Base-by-base conservation (phyloP, 2,797 vertebrate species). In the Catamblyrhynchus diadema region DNA sequence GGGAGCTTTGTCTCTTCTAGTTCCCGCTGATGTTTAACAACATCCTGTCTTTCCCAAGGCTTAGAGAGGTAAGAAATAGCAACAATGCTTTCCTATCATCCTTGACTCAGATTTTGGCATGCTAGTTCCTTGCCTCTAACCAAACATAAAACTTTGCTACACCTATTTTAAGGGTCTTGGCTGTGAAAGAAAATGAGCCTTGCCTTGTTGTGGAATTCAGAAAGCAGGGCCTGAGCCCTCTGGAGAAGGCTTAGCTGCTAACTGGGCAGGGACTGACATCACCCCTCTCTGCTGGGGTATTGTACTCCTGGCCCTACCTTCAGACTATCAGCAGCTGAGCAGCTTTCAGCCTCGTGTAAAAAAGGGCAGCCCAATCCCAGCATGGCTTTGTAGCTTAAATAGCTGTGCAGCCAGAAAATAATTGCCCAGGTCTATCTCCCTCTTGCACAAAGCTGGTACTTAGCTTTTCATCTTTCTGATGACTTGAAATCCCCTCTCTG, bases 401-500 rank as follows among this genome's bases (percentile, higher is more conserved):
- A 41, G 62, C 60, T 92, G 14, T 51, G 21, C 73, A 96, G 82
- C 25, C 42, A 48, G 39, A 93, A 91, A 77, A 89, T 37, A 86
- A 88, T 62, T 41, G 30, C 27, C 35, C 56, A 9, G 78, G 22
- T 94, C 86, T 77, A 66, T 53, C 95, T 89, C 37, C 12, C n/a
- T 69, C 53, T 66, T 72, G 50, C 74, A 83, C 74, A 95, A 96
- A 95, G 77, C 23, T 71, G 50, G 39, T 60, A 37, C 83, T 92
- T 88, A 51, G 45, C 62, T 95, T 90, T 91, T 45, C 4, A 59
- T 73, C 42, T 69, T 84, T 53, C 32, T 32, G 2, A 13, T 6
- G 22, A 6, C n/a, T 37, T 62, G 47, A 82, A 93, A n/a, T 6
- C 79, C 8, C 20, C 66, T 91, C 72, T 75, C 64, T 69, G 47